phyloP scores from a whole-genome alignment of 1,140 invertebrate genomes.

The Hylaeus volcanicus region DNA sequence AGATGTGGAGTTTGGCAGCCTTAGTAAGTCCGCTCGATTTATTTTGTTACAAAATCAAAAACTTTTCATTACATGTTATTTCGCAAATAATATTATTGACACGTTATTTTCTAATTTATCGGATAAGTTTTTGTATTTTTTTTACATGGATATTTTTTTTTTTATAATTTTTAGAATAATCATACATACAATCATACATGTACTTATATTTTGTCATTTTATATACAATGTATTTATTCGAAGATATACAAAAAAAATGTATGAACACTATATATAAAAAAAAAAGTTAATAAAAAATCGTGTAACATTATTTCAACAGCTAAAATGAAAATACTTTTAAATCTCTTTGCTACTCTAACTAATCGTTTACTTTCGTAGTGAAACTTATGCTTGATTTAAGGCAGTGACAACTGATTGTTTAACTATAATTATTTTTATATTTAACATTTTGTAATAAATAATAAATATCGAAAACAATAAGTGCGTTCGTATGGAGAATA shows the following conservation, averaged over 20 bases:
- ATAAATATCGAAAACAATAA: constrained; percentile 8
- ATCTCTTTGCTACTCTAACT: background rate
- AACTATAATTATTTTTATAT: constrained; percentile 8
- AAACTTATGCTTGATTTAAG: constrained; percentile 3
- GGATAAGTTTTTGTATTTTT: background rate
- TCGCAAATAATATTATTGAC: background rate
- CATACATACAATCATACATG: background rate
- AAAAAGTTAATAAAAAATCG: constrained; percentile 1
- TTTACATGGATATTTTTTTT: background rate
- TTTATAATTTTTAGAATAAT: background rate
- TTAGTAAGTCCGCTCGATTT: background rate
- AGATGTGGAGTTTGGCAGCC: background rate
- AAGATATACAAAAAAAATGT: background rate
- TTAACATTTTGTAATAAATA: background rate
- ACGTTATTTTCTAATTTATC: background rate
- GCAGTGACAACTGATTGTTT: constrained; percentile 20
- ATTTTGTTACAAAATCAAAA: background rate
- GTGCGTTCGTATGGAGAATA: background rate
- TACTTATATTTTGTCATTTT: background rate
- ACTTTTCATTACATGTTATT: background rate
- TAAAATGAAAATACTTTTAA: background rate
- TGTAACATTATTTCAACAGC: background rate
- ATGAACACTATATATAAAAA: no score
- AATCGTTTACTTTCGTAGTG: background rate
- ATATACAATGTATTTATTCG: constrained; percentile 17